Evolutionary conservation across 2,888 invertebrate genomes (phyloP), one percentile per base, ranked within the genome.

Genomic region (Polyommatus icarus): DNA sequence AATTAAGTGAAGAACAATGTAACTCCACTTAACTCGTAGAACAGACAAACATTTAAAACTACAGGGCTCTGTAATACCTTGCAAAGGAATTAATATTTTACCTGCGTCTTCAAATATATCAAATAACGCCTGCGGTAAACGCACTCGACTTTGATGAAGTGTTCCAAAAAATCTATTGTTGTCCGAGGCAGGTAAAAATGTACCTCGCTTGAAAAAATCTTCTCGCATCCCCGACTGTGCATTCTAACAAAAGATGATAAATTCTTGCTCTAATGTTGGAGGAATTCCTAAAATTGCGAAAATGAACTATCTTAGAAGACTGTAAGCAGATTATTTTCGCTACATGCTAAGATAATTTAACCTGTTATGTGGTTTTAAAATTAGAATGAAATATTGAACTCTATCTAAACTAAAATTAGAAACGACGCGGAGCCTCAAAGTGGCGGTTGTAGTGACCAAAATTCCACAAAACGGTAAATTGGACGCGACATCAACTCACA

Each of bases 181-280:
- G 85, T 85, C 84, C 82, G 82, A 84, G 80, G 85, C 92, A 92
- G 92, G 92, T 92, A 92, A 89, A 50, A 89, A 83, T 87, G 84
- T 87, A 89, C 87, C 87, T 86, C 24, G 77, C 46, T 72, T 29
- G 12, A 20, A 71, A 71, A 67, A 76, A 20, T 72, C 15, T 76
- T 46, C 20, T 15, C 50, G 54, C 54, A 6, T 29, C 24, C 29
- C 29, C 29, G 15, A 50, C 75, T 54, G 18, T 29, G 24, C 18
- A 75, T 54, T 50, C 54, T 50, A 75, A 75, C 75, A 75, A 75
- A 73, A 75, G 75, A 54, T 29, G 18, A 54, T 75, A 50, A 29
- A 75, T 75, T 54, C 75, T 75, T 15, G 15, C 29, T 67, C 29
- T 6, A 67, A 67, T 32, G 29, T 67, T 32, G 6, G 29, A 29